Conservation (phyloP, 2,797 vertebrate species). For the Pipistrellus nathusii region DNA sequence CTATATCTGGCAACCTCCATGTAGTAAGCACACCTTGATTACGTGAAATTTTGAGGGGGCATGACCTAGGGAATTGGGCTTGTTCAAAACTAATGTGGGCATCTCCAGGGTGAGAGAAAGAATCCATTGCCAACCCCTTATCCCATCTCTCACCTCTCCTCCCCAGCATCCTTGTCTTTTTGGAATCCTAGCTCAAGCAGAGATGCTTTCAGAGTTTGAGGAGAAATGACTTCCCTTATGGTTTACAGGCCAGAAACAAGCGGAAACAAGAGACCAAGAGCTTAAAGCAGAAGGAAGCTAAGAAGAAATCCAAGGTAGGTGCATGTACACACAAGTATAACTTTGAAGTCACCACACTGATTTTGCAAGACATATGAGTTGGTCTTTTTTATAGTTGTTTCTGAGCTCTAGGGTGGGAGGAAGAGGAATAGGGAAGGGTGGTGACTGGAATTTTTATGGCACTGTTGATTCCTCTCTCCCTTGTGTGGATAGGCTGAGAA, state of each 20-base stretch:
- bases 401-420: slow-evolving; percentile 4
- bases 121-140: slow-evolving; percentile 48
- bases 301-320: slow-evolving; percentile 93
- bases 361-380: background rate
- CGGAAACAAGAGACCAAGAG: slow-evolving; percentile 93
- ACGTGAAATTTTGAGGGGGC: background rate
- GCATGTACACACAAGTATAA: fast-evolving
- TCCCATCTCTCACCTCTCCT: slow-evolving; percentile 62
- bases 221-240: slow-evolving; percentile 74
- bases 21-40: background rate
- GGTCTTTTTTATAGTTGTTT: slow-evolving; percentile 17
- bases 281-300: slow-evolving; percentile 91
- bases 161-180: slow-evolving; percentile 62
- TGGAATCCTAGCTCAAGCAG: slow-evolving; percentile 66
- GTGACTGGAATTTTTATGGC: background rate
- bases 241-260: slow-evolving; percentile 93
- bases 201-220: slow-evolving; percentile 73
- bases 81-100: slow-evolving; percentile 34
- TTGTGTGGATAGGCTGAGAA: slow-evolving; percentile 73
- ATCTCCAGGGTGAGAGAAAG: slow-evolving; percentile 55
- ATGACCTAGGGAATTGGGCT: slow-evolving; percentile 53
- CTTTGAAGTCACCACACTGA: slow-evolving; percentile 17
- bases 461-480: slow-evolving; percentile 14
- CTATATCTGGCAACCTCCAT: background rate
- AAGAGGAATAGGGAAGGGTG: background rate